Conservation (phyloP, 2,797 vertebrate genomes). For the Echeneis naucrates region DNA sequence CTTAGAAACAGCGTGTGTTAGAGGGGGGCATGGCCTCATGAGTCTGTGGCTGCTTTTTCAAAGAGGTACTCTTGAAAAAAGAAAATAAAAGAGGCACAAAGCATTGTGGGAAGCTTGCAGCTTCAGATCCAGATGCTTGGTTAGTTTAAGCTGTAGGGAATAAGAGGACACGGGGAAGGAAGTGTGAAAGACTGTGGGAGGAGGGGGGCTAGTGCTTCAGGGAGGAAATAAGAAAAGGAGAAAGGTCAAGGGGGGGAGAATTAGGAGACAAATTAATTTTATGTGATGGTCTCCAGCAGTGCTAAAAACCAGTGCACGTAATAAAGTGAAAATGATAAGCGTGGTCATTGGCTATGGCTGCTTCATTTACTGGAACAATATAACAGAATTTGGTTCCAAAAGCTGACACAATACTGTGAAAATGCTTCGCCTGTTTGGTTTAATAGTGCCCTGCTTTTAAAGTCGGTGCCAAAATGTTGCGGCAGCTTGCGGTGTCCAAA, state of each 20-base stretch:
- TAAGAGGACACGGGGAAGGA: constrained; percentile 14
- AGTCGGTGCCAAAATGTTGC: background rate
- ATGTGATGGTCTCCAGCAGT: background rate
- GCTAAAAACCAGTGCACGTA: background rate
- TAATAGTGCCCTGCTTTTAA: background rate
- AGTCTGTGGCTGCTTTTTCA: constrained; percentile 46
- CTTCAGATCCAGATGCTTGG: constrained; percentile 72
- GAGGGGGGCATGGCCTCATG: constrained; percentile 35
- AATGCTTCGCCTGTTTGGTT: background rate
- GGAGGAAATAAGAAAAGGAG: constrained; percentile 6
- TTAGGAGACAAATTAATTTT: background rate
- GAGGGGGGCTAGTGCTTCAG: constrained; percentile 39
- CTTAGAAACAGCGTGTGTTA: constrained; percentile 20
- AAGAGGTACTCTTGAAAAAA: constrained; percentile 47
- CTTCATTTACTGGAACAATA: constrained; percentile 1
- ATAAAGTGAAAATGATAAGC: background rate
- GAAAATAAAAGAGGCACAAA: constrained; percentile 32
- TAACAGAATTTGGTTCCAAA: background rate
- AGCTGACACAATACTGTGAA: constrained; percentile 4
- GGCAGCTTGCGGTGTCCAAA: background rate
- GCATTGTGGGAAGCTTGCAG: constrained; percentile 56
- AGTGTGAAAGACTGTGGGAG: constrained; percentile 10
- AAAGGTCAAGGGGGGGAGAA: background rate
- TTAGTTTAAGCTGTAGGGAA: constrained; percentile 39
- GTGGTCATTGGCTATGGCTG: background rate